Evolutionary conservation across 2,113 vertebrate genomes (phyloP).

Genomic region (Micronisus gabar): DNA sequence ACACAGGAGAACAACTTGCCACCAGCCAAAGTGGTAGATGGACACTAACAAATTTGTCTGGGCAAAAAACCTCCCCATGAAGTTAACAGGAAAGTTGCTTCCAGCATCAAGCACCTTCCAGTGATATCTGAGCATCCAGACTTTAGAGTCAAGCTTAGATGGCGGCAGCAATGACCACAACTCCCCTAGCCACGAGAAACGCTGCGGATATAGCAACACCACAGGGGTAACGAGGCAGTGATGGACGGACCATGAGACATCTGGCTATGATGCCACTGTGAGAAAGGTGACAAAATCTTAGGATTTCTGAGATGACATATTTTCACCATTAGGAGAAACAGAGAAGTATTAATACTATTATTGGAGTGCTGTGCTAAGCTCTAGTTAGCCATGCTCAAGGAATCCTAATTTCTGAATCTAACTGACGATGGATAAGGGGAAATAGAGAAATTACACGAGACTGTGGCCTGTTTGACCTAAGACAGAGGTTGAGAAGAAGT

Average conservation of each 20-base stretch:
- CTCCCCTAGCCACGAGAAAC: not conserved
- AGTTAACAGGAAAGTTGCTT: not conserved
- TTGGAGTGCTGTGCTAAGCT: not conserved
- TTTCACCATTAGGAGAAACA: not conserved
- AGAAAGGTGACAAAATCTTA: not conserved
- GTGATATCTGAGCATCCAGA: not conserved
- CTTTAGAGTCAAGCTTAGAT: not conserved
- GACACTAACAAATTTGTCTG: not conserved
- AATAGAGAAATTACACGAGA: not conserved
- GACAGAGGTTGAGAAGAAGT: not conserved
- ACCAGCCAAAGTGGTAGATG: not conserved
- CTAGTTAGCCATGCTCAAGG: not conserved
- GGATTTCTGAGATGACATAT: not conserved
- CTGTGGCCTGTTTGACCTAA: not conserved
- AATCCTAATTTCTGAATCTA: not conserved
- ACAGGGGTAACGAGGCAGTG: not conserved
- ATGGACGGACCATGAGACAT: not conserved
- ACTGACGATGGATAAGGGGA: not conserved
- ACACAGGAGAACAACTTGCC: not conserved
- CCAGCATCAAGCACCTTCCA: not conserved
- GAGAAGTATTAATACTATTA: not conserved
- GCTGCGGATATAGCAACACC: fast-evolving
- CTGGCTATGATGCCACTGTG: not conserved
- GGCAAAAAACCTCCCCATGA: not conserved
- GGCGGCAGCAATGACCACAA: not conserved